These are phyloP conservation scores for Hypsibius dujardini DNA, from an alignment of 1,140 invertebrate species.

Conservation along the genomic window DNA sequence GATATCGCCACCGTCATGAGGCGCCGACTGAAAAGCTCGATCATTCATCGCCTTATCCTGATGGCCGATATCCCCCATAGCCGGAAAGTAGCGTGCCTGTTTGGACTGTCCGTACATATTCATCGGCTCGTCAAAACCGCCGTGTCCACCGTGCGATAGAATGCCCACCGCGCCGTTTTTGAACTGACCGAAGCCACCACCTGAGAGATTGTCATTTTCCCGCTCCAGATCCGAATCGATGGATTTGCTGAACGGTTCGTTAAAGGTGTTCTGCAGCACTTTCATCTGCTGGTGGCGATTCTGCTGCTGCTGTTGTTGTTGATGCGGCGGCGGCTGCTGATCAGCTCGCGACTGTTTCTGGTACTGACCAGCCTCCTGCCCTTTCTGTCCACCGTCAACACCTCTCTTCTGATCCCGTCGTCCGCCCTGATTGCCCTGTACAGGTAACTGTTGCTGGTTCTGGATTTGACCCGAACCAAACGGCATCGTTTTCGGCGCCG, in stretches of 20 bases:
- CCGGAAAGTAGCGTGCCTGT: background rate
- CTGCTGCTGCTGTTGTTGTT: background rate
- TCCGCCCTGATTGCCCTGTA: background rate
- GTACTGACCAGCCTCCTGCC: background rate
- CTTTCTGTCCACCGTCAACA: too few species aligned
- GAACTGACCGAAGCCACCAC: background rate
- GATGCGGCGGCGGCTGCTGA: background rate
- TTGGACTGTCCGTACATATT: background rate
- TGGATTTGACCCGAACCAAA: too few species aligned
- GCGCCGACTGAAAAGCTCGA: background rate
- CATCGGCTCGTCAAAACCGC: slow-evolving; percentile 1
- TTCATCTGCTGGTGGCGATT: background rate
- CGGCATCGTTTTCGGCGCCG: too few species aligned
- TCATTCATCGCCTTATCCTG: background rate
- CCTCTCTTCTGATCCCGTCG: background rate
- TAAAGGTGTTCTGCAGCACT: background rate
- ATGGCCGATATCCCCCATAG: slow-evolving; percentile 8
- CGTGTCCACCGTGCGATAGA: background rate
- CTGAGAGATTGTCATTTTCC: background rate
- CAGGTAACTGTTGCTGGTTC: too few species aligned
- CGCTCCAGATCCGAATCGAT: background rate
- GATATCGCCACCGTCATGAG: slow-evolving; percentile 8
- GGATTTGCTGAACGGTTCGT: background rate
- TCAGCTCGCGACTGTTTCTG: background rate
- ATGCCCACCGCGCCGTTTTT: background rate